Evolutionary conservation across 2,888 invertebrate species (phyloP), one percentile per base, ranked within the genome.

Genomic region (Drosophila longiperda): DNA sequence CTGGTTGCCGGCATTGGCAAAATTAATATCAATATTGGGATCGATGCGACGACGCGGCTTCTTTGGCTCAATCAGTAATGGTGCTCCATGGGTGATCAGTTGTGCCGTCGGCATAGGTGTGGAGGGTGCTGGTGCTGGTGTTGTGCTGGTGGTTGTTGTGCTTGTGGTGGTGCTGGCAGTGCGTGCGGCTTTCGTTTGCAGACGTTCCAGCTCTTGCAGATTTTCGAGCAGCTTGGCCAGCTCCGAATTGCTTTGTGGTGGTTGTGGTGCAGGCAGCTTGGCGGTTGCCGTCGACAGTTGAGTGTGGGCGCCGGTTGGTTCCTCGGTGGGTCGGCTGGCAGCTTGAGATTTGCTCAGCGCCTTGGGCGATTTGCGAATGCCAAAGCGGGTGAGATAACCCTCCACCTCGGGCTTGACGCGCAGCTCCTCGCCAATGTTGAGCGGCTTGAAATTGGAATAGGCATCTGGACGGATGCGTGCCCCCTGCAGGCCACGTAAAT

Each of bases 201-300:
- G 65, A 1, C 91, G 84, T 53, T 92, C 92, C 26, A 92, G 54
- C 53, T 92, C 91, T 32, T 89, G 90, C 2, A 95, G 92, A 42
- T 94, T 93, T n/a, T 92, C 92, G 32, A 94, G 80, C 6, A 94
- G 83, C 78, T 94, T 93, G 48, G 93, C 92, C 26, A 94, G 78
- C 77, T 94, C 94, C 5, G 92, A 67, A 34, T 82, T 87, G 0
- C 73, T 57, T 54, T 75, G 64, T 11, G 66, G 45, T 23, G 17
- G 17, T 55, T 75, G 63, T 11, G 66, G 48, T 20, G 6, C 32
- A 0, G 91, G 91, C 42, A 91, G 40, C 26, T 84, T 85, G 0
- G 91, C 85, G 9, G 91, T 90, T 0, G 91, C 83, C 36, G 91
- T 90, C 8, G 85, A 85, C 1, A 85, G 55, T 57, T 91, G 91